Percentiles rank a stretch among this genome's conserved stretches.
Conservation (phyloP, 1,140 invertebrate genomes). For the Drosophila yakuba region DNA sequence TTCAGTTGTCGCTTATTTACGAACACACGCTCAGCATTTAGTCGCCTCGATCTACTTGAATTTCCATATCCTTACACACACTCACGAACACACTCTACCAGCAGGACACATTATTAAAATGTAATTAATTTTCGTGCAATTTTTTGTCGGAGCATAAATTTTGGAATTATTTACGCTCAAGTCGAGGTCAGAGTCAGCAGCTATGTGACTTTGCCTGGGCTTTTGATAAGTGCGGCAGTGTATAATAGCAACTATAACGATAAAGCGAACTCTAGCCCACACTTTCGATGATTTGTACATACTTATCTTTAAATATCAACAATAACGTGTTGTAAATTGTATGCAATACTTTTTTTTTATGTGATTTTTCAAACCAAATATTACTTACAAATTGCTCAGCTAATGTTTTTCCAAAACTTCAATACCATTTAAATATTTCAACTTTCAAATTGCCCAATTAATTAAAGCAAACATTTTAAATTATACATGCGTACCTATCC, state of each 20-base stretch:
- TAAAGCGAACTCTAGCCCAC: conserved; percentile 18
- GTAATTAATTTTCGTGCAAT: conserved; percentile 81
- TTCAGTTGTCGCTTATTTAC: conserved; percentile 28
- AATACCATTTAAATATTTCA: conserved; percentile 41
- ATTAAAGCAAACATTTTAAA: conserved; percentile 54
- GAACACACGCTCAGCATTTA: conserved; percentile 17
- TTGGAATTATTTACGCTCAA: conserved; percentile 84
- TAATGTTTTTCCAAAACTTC: conserved; percentile 54
- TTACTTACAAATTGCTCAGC: conserved; percentile 45
- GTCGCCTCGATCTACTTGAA: conserved; percentile 21
- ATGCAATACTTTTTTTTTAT: conserved; percentile 63
- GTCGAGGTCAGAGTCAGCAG: conserved; percentile 71
- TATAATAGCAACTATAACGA: conserved; percentile 63
- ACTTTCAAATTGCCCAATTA: conserved; percentile 24
- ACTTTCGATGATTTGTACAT: conserved; percentile 69
- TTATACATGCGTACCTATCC: conserved; percentile 84
- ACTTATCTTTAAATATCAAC: conserved; percentile 21
- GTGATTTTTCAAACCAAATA: conserved; percentile 40
- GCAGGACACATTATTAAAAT: conserved; percentile 71
- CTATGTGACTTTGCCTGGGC: conserved; percentile 70
- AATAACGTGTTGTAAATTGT: conserved; percentile 64
- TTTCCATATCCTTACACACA: conserved; percentile 23
- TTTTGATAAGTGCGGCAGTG: conserved; percentile 84
- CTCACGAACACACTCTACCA: conserved; percentile 14
- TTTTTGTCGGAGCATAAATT: conserved; percentile 85